Conservation (phyloP, 2,888 invertebrate genomes). For the Pherbina coryleti region DNA sequence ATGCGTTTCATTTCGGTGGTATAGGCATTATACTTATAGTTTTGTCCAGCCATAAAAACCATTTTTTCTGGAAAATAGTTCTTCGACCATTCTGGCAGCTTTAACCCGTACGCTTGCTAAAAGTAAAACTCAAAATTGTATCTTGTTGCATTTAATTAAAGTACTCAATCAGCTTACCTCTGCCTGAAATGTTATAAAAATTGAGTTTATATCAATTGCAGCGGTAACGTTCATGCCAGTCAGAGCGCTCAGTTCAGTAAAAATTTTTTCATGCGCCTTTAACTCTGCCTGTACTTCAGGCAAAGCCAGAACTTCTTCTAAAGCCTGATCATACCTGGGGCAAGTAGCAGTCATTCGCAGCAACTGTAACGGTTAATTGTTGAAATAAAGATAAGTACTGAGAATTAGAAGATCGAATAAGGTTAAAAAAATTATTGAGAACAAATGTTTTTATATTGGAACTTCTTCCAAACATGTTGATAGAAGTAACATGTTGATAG, state of each 20-base stretch:
- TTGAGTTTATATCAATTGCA: conserved; percentile 75
- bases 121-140: conserved; percentile 10
- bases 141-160: not conserved
- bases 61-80: conserved; percentile 74
- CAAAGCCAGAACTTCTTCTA: conserved; percentile 68
- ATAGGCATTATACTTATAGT: conserved; percentile 73
- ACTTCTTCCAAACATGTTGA: too few relatives aligned
- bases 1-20: conserved; percentile 72
- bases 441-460: too few relatives aligned
- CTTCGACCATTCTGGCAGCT: conserved; percentile 74
- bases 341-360: conserved; percentile 75
- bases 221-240: conserved; percentile 72
- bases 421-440: too few relatives aligned
- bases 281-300: conserved; percentile 70
- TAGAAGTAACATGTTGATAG: too few relatives aligned
- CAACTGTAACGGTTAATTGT: too few relatives aligned
- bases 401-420: too few relatives aligned
- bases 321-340: conserved; percentile 73
- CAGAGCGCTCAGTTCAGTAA: conserved; percentile 70
- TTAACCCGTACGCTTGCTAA: conserved; percentile 72
- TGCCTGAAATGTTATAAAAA: conserved; percentile 76
- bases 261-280: conserved; percentile 70
- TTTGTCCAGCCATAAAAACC: conserved; percentile 71
- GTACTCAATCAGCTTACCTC: conserved; percentile 70
- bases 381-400: too few relatives aligned